phyloP scores from a whole-genome alignment of 2,888 invertebrate genomes.

The Cephus spinipes region DNA sequence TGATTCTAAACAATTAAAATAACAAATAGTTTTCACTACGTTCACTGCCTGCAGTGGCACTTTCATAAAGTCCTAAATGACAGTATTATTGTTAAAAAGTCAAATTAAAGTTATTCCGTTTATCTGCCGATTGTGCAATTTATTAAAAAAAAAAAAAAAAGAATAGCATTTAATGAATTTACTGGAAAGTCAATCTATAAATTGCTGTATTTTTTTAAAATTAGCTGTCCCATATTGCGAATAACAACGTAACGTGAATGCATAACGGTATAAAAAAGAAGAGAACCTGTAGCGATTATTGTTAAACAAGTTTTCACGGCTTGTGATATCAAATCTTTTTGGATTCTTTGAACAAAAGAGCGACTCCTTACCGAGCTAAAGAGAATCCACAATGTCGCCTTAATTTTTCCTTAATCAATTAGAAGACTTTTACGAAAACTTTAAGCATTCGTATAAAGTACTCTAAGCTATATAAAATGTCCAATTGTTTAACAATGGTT shows the following conservation, averaged over 20 bases:
- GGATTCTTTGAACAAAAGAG: background rate
- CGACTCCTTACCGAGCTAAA: background rate
- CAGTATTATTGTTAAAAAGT: background rate
- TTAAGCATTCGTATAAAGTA: background rate
- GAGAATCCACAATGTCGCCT: background rate
- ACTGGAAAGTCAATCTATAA: background rate
- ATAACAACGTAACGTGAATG: background rate
- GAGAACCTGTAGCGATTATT: too few species aligned
- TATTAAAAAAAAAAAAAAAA: background rate
- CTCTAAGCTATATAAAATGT: background rate
- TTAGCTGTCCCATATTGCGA: background rate
- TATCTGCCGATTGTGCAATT: background rate
- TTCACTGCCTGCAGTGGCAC: background rate
- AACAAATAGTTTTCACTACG: background rate
- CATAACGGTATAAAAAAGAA: background rate
- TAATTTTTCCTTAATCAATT: background rate
- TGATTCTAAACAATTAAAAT: background rate
- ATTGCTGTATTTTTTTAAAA: background rate
- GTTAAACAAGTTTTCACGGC: background rate
- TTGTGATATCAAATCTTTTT: background rate
- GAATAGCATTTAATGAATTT: background rate
- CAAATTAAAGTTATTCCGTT: background rate
- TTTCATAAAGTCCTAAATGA: background rate
- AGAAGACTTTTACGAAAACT: background rate
- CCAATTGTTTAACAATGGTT: background rate